phyloP scores from a whole-genome alignment of 1,140 invertebrate species.

The Pemphigus obesinymphae region DNA sequence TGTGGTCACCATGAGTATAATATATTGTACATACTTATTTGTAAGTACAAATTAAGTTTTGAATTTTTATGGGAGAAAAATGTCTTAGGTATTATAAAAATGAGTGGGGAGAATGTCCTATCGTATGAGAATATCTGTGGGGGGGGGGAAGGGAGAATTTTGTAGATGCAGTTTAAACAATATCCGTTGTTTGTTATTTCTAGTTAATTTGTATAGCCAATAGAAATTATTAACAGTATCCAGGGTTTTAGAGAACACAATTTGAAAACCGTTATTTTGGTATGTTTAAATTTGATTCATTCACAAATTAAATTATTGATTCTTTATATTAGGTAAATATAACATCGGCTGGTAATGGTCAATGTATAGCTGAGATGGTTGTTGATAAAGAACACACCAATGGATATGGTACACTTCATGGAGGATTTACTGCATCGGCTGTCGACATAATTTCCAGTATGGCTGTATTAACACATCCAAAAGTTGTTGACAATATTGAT shows the following conservation, averaged over 20 bases:
- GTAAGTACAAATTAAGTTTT: no score
- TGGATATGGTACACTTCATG: constrained; percentile 69
- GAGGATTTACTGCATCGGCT: constrained; percentile 74
- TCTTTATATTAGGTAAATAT: constrained; percentile 60
- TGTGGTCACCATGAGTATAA: no score
- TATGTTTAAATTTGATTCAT: not conserved
- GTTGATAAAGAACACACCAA: constrained; percentile 75
- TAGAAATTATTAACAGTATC: not conserved
- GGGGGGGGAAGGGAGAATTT: no score
- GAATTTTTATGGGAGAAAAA: no score
- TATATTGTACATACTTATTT: no score
- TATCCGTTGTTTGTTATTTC: no score
- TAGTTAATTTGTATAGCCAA: not conserved
- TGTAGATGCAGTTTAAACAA: no score
- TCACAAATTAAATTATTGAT: constrained; percentile 42
- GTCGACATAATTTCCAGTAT: constrained; percentile 79
- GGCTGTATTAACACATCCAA: constrained; percentile 65
- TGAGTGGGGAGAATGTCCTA: no score
- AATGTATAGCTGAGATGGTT: constrained; percentile 68
- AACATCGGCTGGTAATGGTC: constrained; percentile 62
- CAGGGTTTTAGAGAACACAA: not conserved
- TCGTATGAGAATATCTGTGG: no score
- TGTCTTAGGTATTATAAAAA: no score
- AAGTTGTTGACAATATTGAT: constrained; percentile 53
- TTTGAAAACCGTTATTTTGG: not conserved